Conservation (phyloP, 2,113 vertebrate species). For the Vulpes vulpes region DNA sequence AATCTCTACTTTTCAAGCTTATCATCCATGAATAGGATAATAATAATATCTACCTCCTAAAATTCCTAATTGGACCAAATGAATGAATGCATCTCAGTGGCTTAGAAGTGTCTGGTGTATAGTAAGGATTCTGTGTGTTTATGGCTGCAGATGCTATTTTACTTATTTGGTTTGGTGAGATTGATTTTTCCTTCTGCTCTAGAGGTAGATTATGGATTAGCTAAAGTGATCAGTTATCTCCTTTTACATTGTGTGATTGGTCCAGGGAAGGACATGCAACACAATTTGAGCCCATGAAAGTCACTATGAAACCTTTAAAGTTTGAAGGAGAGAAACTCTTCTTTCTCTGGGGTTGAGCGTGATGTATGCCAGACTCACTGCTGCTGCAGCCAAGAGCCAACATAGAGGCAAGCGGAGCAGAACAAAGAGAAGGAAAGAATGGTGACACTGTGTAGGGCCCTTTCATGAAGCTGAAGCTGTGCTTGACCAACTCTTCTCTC, state of each 20-base stretch:
- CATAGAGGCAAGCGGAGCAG: not conserved
- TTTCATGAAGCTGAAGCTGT: not conserved
- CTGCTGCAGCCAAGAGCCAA: not conserved
- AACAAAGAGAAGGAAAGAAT: not conserved
- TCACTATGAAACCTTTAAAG: not conserved
- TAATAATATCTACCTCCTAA: not conserved
- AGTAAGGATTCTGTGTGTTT: not conserved
- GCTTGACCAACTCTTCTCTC: not conserved
- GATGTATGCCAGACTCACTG: not conserved
- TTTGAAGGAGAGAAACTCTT: not conserved
- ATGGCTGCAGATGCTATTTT: not conserved
- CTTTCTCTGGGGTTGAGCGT: not conserved
- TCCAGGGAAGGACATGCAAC: not conserved
- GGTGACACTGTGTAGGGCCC: not conserved
- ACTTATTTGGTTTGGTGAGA: not conserved
- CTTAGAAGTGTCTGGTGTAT: not conserved
- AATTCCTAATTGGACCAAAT: not conserved
- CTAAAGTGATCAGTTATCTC: not conserved
- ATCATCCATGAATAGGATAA: not conserved
- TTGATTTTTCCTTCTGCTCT: not conserved
- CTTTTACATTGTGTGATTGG: not conserved
- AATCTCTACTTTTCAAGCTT: not conserved
- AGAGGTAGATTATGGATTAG: not conserved
- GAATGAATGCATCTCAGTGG: not conserved
- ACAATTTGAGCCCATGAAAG: not conserved